These are phyloP conservation scores for Diaphora mendica DNA, from an alignment of 2,888 invertebrate species.

Conservation along the genomic window DNA sequence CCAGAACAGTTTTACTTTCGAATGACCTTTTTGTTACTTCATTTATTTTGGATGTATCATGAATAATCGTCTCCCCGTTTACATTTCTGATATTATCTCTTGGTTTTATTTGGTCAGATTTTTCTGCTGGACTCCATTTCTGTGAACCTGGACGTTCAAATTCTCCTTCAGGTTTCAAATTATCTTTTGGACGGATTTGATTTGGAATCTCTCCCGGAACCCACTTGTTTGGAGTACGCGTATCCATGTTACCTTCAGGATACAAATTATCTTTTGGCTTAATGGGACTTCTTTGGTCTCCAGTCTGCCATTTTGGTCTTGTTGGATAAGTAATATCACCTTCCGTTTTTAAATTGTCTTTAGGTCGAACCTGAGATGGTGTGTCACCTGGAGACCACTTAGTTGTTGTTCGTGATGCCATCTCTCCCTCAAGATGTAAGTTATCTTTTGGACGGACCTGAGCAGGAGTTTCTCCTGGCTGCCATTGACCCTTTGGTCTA, in stretches of 20 bases:
- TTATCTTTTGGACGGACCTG: conserved; percentile 66
- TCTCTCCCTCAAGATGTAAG: conserved; percentile 85
- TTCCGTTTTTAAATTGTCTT: conserved; percentile 80
- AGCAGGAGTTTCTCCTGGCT: conserved; percentile 76
- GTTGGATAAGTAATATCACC: conserved; percentile 74
- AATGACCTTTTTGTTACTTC: conserved; percentile 58
- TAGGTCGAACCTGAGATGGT: conserved; percentile 74
- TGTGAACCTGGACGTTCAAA: conserved; percentile 77
- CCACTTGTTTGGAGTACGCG: conserved; percentile 74
- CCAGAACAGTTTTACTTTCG: conserved; percentile 58
- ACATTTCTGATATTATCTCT: conserved; percentile 82
- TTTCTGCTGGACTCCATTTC: conserved; percentile 65
- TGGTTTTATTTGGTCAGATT: conserved; percentile 71
- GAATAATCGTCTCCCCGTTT: conserved; percentile 76
- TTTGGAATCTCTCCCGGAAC: conserved; percentile 69
- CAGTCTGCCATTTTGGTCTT: conserved; percentile 66
- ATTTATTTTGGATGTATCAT: conserved; percentile 52
- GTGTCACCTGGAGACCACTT: conserved; percentile 70
- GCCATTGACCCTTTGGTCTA: conserved; percentile 56
- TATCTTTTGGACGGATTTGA: conserved; percentile 80
- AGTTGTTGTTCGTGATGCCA: conserved; percentile 76
- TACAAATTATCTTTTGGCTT: conserved; percentile 66
- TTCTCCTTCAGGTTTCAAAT: conserved; percentile 85
- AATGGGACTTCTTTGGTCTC: conserved; percentile 74
- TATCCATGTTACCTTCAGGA: conserved; percentile 86